Evolutionary conservation across 1,140 invertebrate species (phyloP), one percentile per base, ranked within the genome.

Genomic region (Anoplophora glabripennis): DNA sequence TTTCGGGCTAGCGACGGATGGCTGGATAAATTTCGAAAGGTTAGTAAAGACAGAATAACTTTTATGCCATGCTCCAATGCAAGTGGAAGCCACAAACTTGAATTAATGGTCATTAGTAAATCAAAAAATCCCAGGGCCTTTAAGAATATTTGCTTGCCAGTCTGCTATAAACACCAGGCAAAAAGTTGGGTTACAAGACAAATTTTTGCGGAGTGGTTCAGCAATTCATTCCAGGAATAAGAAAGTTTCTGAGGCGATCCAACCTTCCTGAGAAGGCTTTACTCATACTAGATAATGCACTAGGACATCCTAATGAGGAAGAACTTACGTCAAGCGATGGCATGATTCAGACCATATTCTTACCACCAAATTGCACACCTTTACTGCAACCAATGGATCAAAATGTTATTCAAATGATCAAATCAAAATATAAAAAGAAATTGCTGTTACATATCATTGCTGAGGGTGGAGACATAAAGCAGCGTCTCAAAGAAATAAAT

Each of bases 51-150:
- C 34, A 66, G 67, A 53, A 65, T 76, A 14, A 76, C 70, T 49
- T 59, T 74, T 38, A 69, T 76, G 65, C 62, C 64, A n/a, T 75
- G 75, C 65, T 56, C 67, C 37, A 77, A 77, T 65, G 69, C 70
- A 49, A 64, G 63, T 57, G 75, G 72, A 48, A 70, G 60, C 11
- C 69, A 73, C 47, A 73, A 76, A 67, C 54, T 77, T 7, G 14
- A 67, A 48, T 55, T 74, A n/a, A 37, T 59, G 21, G 61, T 74
- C 8, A 71, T 76, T 53, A 70, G 68, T 10, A 75, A 74, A 69
- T 17, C 56, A 11, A 69, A 72, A 67, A 72, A 71, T 57, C 71
- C 72, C 7, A 59, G 38, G 12, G 41, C 33, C 18, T 61, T 57
- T 33, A 57, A 46, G 33, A 64, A 51, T 62, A 57, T 62, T 75